Conservation (phyloP, 2,888 invertebrate genomes). For the Alviniconcha strummeri region DNA sequence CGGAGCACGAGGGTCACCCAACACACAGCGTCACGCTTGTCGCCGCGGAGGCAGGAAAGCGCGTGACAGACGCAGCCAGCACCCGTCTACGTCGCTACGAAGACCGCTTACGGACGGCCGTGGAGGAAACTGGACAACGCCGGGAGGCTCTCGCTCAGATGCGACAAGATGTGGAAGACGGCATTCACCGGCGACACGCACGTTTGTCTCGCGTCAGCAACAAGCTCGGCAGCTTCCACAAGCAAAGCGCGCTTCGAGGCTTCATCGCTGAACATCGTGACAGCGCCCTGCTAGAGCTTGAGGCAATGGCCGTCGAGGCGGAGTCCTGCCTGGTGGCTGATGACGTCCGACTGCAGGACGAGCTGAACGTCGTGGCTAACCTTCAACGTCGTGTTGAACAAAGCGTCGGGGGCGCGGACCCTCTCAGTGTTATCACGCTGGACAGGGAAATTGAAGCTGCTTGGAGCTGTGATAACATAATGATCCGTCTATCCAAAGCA, state of each 20-base stretch:
- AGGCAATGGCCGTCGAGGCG: not conserved
- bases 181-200: not conserved
- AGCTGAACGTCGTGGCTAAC: not conserved
- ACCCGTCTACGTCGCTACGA: not conserved
- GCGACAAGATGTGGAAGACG: not conserved
- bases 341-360: not conserved
- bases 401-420: not conserved
- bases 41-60: slow-evolving; percentile 7
- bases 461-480: not conserved
- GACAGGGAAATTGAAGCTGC: not conserved
- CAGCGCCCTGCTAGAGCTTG: slow-evolving; percentile 15
- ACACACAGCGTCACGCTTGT: not conserved
- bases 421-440: not conserved
- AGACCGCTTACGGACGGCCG: not conserved
- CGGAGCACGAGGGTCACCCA: slow-evolving; percentile 13
- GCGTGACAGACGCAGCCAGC: not conserved
- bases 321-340: not conserved
- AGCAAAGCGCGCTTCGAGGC: too few species aligned
- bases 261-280: not conserved
- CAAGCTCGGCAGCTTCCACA: too few species aligned
- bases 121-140: not conserved
- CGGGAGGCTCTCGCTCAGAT: not conserved
- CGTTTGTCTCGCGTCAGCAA: not conserved
- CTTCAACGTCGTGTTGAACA: not conserved
- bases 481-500: not conserved